Base-by-base conservation (phyloP, 2,888 invertebrate genomes). In the Drosophila rellima region DNA sequence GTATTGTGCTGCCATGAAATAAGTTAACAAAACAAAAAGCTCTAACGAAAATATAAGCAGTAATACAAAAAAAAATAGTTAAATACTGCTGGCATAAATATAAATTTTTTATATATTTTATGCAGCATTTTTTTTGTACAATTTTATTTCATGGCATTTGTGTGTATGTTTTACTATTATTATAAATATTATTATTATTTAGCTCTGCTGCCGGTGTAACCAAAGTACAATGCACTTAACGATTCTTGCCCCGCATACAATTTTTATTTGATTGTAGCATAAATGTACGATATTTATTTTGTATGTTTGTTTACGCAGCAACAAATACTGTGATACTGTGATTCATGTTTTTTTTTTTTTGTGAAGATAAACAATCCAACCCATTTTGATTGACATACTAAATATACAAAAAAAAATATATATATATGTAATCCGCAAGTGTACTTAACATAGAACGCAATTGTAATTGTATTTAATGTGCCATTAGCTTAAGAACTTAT, bases 391-490 rank as follows among this genome's bases (percentile, higher is more conserved):
- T 40, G 18, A 55, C 37, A 55, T 18, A 60, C 51, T 37, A 35
- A 52, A 31, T 13, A 31, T 47, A 13, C 13, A 13, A 6, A 31
- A 7, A 31, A 31, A 13, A 13, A 13, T 39, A 17, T 39, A 39
- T 15, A 10, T 37, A 26, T 23, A 56, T 62, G 40, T 61, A 50
- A 65, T 59, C 45, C 57, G 40, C 63, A 76, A 90, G 75, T 88
- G 90, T 86, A 90, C 88, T 80, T 88, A 89, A 74, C 26, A 20
- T 42, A 54, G 18, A 64, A 64, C 61, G 42, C 64, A 73, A 73
- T 69, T 55, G 40, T 56, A 73, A 82, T 69, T 80, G 83, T 86
- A 78, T 87, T 86, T 88, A 74, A 78, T 86, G 86, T 86, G 86
- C 86, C 86, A 86, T 86, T 86, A 86, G 80, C 56, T 67, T 86